Evolutionary conservation across 2,797 vertebrate genomes (phyloP).

Genomic region (Fundulus diaphanus): DNA sequence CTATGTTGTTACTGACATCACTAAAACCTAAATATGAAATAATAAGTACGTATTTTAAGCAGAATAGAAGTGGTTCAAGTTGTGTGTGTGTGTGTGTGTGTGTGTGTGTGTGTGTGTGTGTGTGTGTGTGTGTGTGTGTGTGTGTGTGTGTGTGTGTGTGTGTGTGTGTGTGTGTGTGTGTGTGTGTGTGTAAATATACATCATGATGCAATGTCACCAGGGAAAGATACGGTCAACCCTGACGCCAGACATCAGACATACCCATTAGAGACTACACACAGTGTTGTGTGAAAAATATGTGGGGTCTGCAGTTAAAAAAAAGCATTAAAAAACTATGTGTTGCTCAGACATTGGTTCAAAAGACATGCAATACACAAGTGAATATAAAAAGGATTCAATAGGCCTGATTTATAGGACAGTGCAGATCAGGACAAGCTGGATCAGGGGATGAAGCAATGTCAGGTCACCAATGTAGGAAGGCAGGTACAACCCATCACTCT

Average conservation of each 20-base stretch:
- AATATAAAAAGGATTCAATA: background rate
- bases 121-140: too few relatives aligned
- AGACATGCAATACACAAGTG: background rate
- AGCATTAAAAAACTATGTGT: background rate
- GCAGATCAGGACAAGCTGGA: background rate
- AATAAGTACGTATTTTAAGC: background rate
- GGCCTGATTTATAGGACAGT: background rate
- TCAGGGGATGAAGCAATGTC: background rate
- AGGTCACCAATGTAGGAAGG: background rate
- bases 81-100: background rate
- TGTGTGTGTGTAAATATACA: slow-evolving; percentile 43
- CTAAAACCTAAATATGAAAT: background rate
- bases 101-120: background rate
- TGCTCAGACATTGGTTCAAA: background rate
- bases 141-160: background rate
- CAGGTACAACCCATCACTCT: background rate
- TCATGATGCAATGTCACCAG: slow-evolving; percentile 66
- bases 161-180: background rate
- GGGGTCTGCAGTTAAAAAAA: background rate
- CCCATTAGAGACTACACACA: slow-evolving; percentile 35
- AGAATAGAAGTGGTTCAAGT: background rate
- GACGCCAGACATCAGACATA: slow-evolving; percentile 76
- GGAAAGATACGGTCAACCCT: slow-evolving; percentile 67
- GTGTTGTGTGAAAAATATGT: background rate
- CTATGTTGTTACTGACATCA: background rate